Base-by-base conservation (phyloP, 2,797 vertebrate genomes). In the Dermochelys coriacea region DNA sequence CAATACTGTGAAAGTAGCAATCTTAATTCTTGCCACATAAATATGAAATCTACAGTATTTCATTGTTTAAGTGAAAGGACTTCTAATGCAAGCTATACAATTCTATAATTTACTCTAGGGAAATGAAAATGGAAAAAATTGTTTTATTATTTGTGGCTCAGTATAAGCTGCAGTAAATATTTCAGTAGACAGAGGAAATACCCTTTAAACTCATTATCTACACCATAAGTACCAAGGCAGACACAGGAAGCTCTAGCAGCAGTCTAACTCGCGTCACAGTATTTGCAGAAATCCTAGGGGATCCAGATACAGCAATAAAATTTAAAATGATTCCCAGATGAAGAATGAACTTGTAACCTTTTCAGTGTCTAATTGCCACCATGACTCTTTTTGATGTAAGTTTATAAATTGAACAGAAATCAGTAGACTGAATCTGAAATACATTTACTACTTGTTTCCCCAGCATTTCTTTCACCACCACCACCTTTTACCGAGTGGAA, bases 281-380 rank as follows among this genome's bases (percentile, higher is more conserved):
- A 84, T 54, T 84, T 90, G 91, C 92, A 94, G 61, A 90, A 97
- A 82, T 74, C 94, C 97, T 97, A 80, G 47, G 90, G 95, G 95
- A 1, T 0, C 87, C n/a, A 54, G 88, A 94, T 93, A 95, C 86
- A 80, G 88, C 45, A 92, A 97, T 93, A 96, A 96, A 97, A 96
- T 93, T 1, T 96, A 84, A 97, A 96, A 95, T 94, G 96, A 94
- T 94, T 96, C 97, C 97, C 98, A 98, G 98, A 94, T 98, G 98
- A 98, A 96, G 93, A 95, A 88, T 97, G 98, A 98, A 97, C 98
- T 98, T 95, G 4, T n/a, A 97, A 98, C 98, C 98, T 96, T 89
- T 93, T 92, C 95, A 85, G 78, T 51, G 87, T 91, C 95, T 79
- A 91, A 94, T 94, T 97, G 81, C 92, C 97, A 94, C 94, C 88